Percentiles rank a stretch among this genome's conserved stretches.
Conservation (phyloP, 2,888 invertebrate species). For the Drosophila tripunctata region DNA sequence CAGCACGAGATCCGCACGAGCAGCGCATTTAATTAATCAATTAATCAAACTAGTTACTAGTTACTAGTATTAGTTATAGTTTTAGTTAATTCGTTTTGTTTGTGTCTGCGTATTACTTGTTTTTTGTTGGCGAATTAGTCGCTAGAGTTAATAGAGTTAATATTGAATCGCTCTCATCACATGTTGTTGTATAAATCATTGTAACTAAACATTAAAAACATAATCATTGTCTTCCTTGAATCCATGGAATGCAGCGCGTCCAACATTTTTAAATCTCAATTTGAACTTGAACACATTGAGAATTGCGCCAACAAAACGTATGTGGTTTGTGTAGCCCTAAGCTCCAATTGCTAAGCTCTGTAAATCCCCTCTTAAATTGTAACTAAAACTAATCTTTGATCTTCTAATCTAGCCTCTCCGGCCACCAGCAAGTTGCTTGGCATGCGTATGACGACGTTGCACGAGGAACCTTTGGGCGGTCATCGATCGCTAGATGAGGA, state of each 20-base stretch:
- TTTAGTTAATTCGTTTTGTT: conserved; percentile 17
- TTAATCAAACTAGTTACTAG: conserved; percentile 32
- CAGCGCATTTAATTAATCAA: conserved; percentile 47
- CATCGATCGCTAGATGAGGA: conserved; percentile 85
- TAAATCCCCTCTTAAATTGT: background rate
- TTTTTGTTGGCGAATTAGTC: conserved; percentile 34
- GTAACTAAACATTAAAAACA: conserved; percentile 75
- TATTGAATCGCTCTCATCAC: conserved; percentile 46
- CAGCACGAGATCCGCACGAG: conserved; percentile 63
- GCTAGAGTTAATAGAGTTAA: conserved; percentile 22
- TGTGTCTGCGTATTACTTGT: conserved; percentile 18
- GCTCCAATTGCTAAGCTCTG: conserved; percentile 18
- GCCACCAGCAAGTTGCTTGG: conserved; percentile 92
- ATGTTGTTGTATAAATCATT: conserved; percentile 55
- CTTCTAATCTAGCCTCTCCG: conserved; percentile 88
- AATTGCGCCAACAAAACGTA: conserved; percentile 96
- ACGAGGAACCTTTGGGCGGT: conserved; percentile 90
- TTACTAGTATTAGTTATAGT: conserved; percentile 14
- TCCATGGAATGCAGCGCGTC: conserved; percentile 93
- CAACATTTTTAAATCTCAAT: conserved; percentile 99
- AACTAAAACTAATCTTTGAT: conserved; percentile 4
- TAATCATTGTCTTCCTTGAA: conserved; percentile 68
- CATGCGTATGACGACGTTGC: conserved; percentile 95
- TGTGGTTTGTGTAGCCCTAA: conserved; percentile 85
- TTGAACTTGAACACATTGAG: conserved; percentile 96